Percentiles rank a stretch among this genome's conserved stretches.
phyloP scores from a whole-genome alignment of 2,797 vertebrate genomes.

The Antrozous pallidus region DNA sequence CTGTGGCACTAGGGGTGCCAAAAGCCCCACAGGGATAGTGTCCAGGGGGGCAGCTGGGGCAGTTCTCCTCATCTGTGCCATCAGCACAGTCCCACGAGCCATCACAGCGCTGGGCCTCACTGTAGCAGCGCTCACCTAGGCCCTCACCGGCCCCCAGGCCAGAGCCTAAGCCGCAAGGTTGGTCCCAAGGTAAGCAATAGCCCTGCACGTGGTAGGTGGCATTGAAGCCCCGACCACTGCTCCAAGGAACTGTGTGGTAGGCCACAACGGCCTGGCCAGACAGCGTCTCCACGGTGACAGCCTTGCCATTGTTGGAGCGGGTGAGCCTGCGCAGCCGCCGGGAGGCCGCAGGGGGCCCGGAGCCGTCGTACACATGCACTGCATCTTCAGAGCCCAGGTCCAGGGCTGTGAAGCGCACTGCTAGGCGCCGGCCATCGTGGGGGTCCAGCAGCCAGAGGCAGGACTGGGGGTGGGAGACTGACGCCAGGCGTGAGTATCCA shows the following conservation, averaged over 20 bases:
- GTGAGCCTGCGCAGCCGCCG: constrained; percentile 80
- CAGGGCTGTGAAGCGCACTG: constrained; percentile 87
- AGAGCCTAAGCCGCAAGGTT: constrained; percentile 87
- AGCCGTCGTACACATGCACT: constrained; percentile 85
- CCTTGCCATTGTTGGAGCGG: constrained; percentile 86
- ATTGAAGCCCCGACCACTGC: constrained; percentile 86
- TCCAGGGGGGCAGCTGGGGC: constrained; percentile 84
- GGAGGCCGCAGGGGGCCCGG: constrained; percentile 53
- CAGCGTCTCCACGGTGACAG: constrained; percentile 88
- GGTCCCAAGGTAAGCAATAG: constrained; percentile 92
- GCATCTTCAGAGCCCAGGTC: constrained; percentile 84
- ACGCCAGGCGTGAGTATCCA: constrained; percentile 58
- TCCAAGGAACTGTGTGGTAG: constrained; percentile 81
- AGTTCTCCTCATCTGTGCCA: constrained; percentile 89
- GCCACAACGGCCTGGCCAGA: constrained; percentile 87
- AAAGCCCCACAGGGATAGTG: constrained; percentile 86
- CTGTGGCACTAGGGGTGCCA: constrained; percentile 64
- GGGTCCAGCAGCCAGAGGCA: constrained; percentile 92
- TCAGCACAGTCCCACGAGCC: constrained; percentile 91
- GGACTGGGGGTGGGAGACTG: constrained; percentile 44
- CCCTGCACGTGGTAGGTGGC: constrained; percentile 91
- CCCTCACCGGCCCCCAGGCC: constrained; percentile 81
- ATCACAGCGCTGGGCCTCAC: constrained; percentile 88
- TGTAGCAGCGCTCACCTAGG: constrained; percentile 86
- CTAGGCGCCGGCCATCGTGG: constrained; percentile 88